Percentiles rank a stretch among this genome's conserved stretches.
phyloP scores from a whole-genome alignment of 37 sponge, comb jelly and placozoan genomes.

The Crambe crambe region DNA sequence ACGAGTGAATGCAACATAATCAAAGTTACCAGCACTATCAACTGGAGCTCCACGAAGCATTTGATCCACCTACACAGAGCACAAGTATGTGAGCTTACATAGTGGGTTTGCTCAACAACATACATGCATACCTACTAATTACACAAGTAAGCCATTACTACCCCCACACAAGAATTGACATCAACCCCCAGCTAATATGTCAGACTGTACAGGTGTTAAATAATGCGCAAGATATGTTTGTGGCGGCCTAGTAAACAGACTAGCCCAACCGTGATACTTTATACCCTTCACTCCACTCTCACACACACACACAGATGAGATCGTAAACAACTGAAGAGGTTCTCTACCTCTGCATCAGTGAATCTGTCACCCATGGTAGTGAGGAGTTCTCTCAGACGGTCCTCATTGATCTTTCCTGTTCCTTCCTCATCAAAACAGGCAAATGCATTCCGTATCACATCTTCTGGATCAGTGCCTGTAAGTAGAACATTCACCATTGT shows the following conservation, averaged over 20 bases:
- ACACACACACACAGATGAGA: background rate
- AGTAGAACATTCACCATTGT: background rate
- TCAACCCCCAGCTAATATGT: too few relatives aligned
- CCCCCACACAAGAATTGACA: background rate
- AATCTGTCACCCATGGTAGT: constrained; percentile 97
- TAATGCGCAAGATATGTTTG: too few relatives aligned
- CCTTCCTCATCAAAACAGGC: constrained; percentile 98
- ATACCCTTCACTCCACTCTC: background rate
- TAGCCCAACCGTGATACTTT: background rate
- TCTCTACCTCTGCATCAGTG: constrained; percentile 64
- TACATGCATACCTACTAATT: constrained; percentile 9
- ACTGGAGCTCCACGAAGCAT: constrained; percentile 96
- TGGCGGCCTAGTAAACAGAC: background rate
- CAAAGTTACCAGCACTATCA: constrained; percentile 89
- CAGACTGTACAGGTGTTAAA: too few relatives aligned
- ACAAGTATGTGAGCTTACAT: too few relatives aligned
- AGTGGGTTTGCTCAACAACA: too few relatives aligned
- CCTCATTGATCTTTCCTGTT: constrained; percentile 91
- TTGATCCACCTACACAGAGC: constrained; percentile 81
- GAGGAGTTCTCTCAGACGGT: constrained; percentile 87
- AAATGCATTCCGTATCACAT: constrained; percentile 98
- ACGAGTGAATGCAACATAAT: constrained; percentile 94
- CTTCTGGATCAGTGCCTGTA: constrained; percentile 97
- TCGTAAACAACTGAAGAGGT: background rate
- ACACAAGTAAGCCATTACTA: background rate